Percentiles rank a stretch among this genome's conserved stretches.
phyloP scores from a whole-genome alignment of 2,797 vertebrate genomes.

The Salarias fasciatus region DNA sequence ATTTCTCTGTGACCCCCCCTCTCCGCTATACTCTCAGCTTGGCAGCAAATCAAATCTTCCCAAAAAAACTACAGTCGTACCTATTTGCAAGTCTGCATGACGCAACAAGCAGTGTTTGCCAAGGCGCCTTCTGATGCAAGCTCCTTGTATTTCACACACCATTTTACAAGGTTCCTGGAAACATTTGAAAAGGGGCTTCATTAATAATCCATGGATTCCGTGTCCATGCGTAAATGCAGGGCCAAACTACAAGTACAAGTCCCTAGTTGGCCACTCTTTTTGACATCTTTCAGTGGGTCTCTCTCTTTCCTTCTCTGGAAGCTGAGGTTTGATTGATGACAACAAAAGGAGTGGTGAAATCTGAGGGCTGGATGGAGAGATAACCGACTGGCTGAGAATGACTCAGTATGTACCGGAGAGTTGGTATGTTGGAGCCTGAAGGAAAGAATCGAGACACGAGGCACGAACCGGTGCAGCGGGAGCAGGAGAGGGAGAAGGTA shows the following conservation, averaged over 20 bases:
- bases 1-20: conserved; percentile 38
- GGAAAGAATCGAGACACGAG: conserved; percentile 50
- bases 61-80: conserved; percentile 21
- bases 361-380: conserved; percentile 77
- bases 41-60: conserved; percentile 38
- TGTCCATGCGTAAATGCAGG: conserved; percentile 55
- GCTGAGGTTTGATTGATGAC: conserved; percentile 76
- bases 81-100: conserved; percentile 52
- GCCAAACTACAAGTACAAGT: conserved; percentile 51
- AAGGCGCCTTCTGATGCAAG: conserved; percentile 54
- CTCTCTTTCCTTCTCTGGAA: conserved; percentile 50
- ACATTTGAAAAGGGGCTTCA: conserved; percentile 58
- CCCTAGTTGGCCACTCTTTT: conserved; percentile 63
- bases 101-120: conserved; percentile 50
- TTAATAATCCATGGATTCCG: conserved; percentile 74
- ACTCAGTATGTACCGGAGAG: conserved; percentile 74
- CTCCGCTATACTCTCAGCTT: conserved; percentile 22
- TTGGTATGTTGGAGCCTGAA: conserved; percentile 64
- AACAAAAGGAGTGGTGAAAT: conserved; percentile 75
- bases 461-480: conserved; percentile 31
- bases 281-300: conserved; percentile 67
- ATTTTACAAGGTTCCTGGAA: conserved; percentile 61
- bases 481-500: conserved; percentile 44
- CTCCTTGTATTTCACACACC: conserved; percentile 44
- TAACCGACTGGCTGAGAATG: conserved; percentile 78